Base-by-base conservation (phyloP, 2,888 invertebrate species). In the Heteropelma amictum region DNA sequence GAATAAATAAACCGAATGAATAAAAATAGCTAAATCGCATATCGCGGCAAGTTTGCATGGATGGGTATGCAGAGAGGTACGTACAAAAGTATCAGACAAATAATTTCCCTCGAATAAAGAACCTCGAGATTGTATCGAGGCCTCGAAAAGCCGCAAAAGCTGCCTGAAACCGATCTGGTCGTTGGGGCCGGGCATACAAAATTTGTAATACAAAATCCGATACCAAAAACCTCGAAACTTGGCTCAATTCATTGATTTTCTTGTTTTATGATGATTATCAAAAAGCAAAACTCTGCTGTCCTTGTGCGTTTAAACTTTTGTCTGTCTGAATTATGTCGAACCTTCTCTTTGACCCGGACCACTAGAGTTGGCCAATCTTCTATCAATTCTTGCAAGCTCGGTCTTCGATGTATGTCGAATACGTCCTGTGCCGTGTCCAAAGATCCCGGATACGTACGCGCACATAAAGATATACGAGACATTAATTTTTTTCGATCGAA, bases 301-400 rank as follows among this genome's bases (percentile, higher is more conserved):
- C 53, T 70, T 56, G 56, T 61, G 71, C 56, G 17, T 53, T 61
- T 65, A 21, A 28, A 47, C 42, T 68, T 64, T 47, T 64, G 74
- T 35, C 53, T 71, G 42, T 69, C 45, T 65, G 30, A 64, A 70
- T 73, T 58, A 61, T 80, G 73, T 73, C 93, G 92, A 93, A 93
- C 93, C 93, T 93, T 93, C 90, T 90, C 90, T 91, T 92, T 92
- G 89, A 91, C 91, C 90, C 91, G 90, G 90, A 92, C 91, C 90
- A 92, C 90, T 90, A 95, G 93, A 85, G 89, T 92, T 87, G 95
- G 95, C 94, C 95, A 95, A 91, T 95, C 95, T 86, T 93, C 93
- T 90, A 95, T 93, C 88, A 95, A 90, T 91, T 93, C 93, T 88
- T 91, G 91, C 82, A 93, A 91, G 90, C 93, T 92, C 90, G 92